Evolutionary conservation across 2,113 vertebrate genomes (phyloP), one percentile per base, ranked within the genome.

Genomic region (Sebastes schlegelii): DNA sequence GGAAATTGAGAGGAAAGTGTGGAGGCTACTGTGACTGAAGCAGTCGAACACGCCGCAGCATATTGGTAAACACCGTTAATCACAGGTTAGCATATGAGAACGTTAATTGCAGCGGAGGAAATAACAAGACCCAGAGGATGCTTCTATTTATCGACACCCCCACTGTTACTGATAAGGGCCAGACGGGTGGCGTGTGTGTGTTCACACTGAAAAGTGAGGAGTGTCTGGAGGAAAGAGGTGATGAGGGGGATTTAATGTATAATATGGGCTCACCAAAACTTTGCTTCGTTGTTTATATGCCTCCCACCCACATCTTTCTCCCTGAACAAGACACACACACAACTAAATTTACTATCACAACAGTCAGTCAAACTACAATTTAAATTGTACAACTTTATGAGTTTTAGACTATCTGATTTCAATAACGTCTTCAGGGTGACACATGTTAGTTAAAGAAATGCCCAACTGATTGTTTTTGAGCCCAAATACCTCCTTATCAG

Each of bases 1-100:
- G 63, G 55, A 57, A 26, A 57, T 40, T 52, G 64, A 65, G 43
- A 63, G 66, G 72, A 77, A 77, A 70, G 74, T 65, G 79, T 40
- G 79, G 26, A 34, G 26, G 26, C 3, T 74, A 75, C 67, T 72
- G 68, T 58, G 83, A 88, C 23, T 89, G 49, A 46, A 19, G 88
- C 93, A 88, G 81, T 61, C 90, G 86, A 88, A 92, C 88, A 89
- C 51, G 88, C 89, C 87, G 82, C 87, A 92, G 94, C 90, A 1
- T 96, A 95, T 97, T 96, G 96, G 96, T 97, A 97, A 97, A 97
- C 96, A 97, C 94, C 92, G 93, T 97, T 97, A 97, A 97, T 98
- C 96, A 97, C 93, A 93, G 95, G 95, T 97, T 96, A 97, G 96
- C 97, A 98, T 97, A 97, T 97, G 96, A 95, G 93, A 93, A 94